Evolutionary conservation across 2,888 invertebrate species (phyloP).

Genomic region (Diaphora mendica): DNA sequence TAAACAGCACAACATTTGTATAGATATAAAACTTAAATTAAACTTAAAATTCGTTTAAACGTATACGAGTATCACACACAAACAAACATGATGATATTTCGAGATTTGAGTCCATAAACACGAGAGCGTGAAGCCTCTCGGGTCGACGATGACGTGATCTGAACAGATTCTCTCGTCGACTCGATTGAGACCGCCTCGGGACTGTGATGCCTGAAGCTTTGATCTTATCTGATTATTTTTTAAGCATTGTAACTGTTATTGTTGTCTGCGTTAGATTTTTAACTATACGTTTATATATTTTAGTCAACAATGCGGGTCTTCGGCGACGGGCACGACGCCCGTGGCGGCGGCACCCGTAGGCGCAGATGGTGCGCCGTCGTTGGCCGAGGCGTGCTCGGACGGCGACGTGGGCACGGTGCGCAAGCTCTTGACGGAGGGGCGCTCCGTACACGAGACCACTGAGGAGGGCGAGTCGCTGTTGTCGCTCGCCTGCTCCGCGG

Average conservation of each 20-base stretch:
- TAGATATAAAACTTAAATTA: neutral
- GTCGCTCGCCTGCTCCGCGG: constrained; percentile 98
- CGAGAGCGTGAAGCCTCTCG: constrained; percentile 66
- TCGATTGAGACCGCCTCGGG: constrained; percentile 73
- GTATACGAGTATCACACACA: neutral
- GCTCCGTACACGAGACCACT: constrained; percentile 97
- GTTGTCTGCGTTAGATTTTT: constrained; percentile 11
- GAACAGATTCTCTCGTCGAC: constrained; percentile 59
- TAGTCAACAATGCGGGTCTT: constrained; percentile 82
- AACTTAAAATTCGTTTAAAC: neutral
- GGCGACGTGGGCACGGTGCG: constrained; percentile 97
- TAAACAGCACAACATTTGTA: constrained; percentile 6
- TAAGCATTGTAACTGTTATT: neutral
- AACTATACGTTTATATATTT: constrained; percentile 18
- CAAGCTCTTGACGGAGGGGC: constrained; percentile 96
- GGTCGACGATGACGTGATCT: constrained; percentile 65
- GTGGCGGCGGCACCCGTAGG: constrained; percentile 83
- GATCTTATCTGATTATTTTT: constrained; percentile 82
- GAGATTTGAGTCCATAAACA: constrained; percentile 84
- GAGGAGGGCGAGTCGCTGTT: constrained; percentile 99
- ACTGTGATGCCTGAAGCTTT: constrained; percentile 82
- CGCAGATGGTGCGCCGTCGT: constrained; percentile 88
- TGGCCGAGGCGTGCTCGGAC: constrained; percentile 97
- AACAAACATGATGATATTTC: constrained; percentile 85
- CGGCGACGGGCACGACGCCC: constrained; percentile 75